Base-by-base conservation (phyloP, 2,113 vertebrate genomes). In the Octodon degus region DNA sequence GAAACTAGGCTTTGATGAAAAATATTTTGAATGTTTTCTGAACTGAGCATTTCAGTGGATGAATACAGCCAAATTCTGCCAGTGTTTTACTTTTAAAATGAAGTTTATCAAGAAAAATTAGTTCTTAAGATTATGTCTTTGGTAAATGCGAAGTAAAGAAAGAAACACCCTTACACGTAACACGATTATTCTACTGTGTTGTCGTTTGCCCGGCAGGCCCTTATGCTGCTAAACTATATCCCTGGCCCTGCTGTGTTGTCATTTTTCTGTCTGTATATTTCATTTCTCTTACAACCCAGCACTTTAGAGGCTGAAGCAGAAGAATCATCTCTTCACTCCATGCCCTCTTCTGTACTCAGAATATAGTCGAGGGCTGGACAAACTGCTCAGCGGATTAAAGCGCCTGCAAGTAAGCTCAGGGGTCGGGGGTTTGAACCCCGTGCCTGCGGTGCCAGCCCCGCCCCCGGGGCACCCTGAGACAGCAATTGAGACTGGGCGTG, bases 1-100 rank as follows among this genome's bases (percentile, higher is more conserved):
- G 94, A 86, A 92, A 80, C 13, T 83, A 84, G 50, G 25, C 32
- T 90, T 90, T 90, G 13, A 90, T 50, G 8, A 74, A 92, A 85
- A 83, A 87, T 5, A 19, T 37, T 83, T 82, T 65, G 19, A 65
- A 86, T 70, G 0, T 0, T 34, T 68, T 62, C 58, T 14, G 37
- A 32, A 76, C 93, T 85, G 24, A 91, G 10, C 68, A 88, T 50
- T 43, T 30, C 40, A 83, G 22, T 2, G n/a, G 50, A 47, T 47
- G 43, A 86, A 77, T 19, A 72, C 8, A 65, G 40, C 0, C 40
- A 90, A 68, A 9, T 77, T 83, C 40, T 91, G 0, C 9, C 79
- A 50, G 27, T 16, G 43, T 70, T 68, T 93, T 50, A 83, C 60
- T 34, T 55, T 68, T 70, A 84, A 93, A 94, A 87, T 80, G 34